Evolutionary conservation across 2,888 invertebrate genomes (phyloP), one percentile per base, ranked within the genome.

Genomic region (Cryptocephalus moraei): DNA sequence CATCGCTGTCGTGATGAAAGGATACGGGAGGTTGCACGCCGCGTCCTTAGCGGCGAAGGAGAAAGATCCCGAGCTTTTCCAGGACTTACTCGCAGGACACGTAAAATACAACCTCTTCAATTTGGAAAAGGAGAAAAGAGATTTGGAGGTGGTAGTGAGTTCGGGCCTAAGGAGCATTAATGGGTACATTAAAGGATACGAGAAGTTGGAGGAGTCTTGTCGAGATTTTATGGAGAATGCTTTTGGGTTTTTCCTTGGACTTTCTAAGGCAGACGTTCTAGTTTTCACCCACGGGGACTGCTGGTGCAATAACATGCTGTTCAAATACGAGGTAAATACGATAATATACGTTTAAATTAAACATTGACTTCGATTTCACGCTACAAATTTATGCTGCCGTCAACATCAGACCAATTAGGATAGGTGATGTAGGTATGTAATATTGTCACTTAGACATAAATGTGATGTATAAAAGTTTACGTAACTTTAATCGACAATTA

Each of bases 251-350:
- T 11, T 36, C 36, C 2, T 36, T 11, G 36, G 12, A 36, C 11
- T 36, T 36, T 4, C n/a, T 4, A n/a, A 36, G 12, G n/a, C 36
- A 36, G 36, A 36, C 12, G 36, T 13, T 6, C 10, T 40, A 8
- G 14, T 14, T 13, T 10, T 40, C 10, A 14, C 14, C 10, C 40
- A 40, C 14, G 40, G 11, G 13, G 40, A 40, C 22, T 40, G 40
- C 6, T 40, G 40, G 40, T 40, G 40, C 22, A 40, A 40, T 14
- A 40, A 63, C 46, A 51, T 61, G 49, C 50, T 63, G 32, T 58
- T 56, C 42, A 50, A 53, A 47, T 54, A 55, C 34, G 34, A 51
- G 41, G 58, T 58, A 50, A 53, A 22, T 22, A 22, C 22, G 22
- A 22, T n/a, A n/a, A n/a, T 6, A 6, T 22, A 4, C 22, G 22